Conservation (phyloP, 2,888 invertebrate genomes). For the Unio pictorum region DNA sequence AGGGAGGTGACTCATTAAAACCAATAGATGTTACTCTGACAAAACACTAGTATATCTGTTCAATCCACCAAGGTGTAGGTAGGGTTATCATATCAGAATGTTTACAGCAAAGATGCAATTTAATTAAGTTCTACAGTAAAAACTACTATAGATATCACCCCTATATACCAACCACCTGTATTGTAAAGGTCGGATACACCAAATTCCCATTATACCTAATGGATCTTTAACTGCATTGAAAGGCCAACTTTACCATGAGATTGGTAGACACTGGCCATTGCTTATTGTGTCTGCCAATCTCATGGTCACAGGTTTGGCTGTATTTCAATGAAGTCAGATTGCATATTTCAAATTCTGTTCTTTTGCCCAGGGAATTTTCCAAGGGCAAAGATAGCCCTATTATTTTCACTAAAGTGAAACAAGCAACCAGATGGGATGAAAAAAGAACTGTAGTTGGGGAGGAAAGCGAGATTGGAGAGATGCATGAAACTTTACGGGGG, state of each 20-base stretch:
- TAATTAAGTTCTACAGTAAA: too few relatives aligned
- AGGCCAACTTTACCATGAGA: neutral
- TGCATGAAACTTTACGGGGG: neutral
- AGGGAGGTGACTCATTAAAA: too few relatives aligned
- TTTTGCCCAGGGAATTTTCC: constrained; percentile 24
- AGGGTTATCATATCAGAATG: too few relatives aligned
- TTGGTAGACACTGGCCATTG: neutral
- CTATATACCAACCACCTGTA: too few relatives aligned
- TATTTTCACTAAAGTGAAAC: constrained; percentile 52
- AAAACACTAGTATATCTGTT: too few relatives aligned
- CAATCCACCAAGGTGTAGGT: too few relatives aligned
- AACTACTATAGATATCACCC: too few relatives aligned
- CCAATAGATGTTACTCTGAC: too few relatives aligned
- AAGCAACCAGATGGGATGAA: constrained; percentile 15
- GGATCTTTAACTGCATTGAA: neutral
- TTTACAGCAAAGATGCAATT: too few relatives aligned
- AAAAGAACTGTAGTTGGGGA: constrained; percentile 8
- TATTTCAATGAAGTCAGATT: neutral
- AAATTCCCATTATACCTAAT: too few relatives aligned
- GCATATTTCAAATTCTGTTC: neutral
- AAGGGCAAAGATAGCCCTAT: constrained; percentile 43
- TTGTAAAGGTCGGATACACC: too few relatives aligned
- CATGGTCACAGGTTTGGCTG: neutral
- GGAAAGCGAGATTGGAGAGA: constrained; percentile 1
- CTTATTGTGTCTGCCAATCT: too few relatives aligned